A percentile compares a stretch with the other conserved stretches of the same genome.
Conservation (phyloP, 2,888 invertebrate species). For the Thymelicus lineola region DNA sequence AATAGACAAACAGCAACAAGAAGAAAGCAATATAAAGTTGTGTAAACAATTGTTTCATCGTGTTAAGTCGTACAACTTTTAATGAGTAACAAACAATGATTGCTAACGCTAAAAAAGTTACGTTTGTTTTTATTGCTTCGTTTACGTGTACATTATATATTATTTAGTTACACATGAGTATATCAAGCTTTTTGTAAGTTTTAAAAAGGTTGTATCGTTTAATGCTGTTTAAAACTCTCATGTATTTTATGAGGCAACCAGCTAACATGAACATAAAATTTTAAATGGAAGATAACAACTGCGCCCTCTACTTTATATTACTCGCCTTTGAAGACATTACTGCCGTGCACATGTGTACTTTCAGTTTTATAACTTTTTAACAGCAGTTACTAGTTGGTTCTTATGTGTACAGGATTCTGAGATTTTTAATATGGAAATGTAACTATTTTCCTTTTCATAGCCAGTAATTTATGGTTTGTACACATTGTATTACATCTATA, state of each 20-base stretch:
- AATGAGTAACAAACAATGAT: constrained; percentile 25
- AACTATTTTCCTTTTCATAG: too few species aligned
- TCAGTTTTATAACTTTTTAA: constrained; percentile 10
- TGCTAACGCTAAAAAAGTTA: constrained; percentile 13
- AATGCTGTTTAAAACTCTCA: constrained; percentile 21
- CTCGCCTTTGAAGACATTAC: constrained; percentile 19
- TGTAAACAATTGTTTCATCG: constrained; percentile 26
- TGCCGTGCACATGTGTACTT: constrained; percentile 6
- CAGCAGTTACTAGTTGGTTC: not conserved
- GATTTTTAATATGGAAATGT: not conserved
- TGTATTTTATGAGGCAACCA: constrained; percentile 27
- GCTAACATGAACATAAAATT: constrained; percentile 23
- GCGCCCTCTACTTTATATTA: constrained; percentile 17
- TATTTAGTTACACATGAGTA: constrained; percentile 1
- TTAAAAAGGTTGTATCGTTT: constrained; percentile 14
- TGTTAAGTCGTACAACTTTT: constrained; percentile 32
- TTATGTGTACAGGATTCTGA: not conserved
- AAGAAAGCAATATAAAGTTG: constrained; percentile 29
- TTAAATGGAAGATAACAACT: constrained; percentile 34
- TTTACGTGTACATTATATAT: constrained; percentile 1
- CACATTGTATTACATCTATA: too few species aligned
- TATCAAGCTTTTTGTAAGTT: constrained; percentile 2
- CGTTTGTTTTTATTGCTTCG: constrained; percentile 16
- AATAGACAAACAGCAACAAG: constrained; percentile 17
- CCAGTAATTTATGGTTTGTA: too few species aligned